phyloP scores from a whole-genome alignment of 2,113 vertebrate genomes.

The Cisticola juncidis region DNA sequence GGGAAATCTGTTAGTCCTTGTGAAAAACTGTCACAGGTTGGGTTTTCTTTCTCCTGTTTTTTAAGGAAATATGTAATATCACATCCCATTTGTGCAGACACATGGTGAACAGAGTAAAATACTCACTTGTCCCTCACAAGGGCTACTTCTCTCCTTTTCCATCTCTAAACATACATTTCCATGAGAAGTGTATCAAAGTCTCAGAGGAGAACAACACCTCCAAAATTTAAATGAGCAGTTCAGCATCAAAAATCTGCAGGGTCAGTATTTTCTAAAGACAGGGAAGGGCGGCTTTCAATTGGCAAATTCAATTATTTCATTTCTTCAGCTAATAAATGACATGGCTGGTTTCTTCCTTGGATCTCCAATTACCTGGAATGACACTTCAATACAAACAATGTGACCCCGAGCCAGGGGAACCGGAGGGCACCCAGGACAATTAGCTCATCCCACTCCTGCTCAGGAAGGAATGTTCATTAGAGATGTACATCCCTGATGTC shows the following conservation, averaged over 20 bases:
- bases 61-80: background rate
- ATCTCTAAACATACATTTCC: background rate
- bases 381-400: background rate
- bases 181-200: background rate
- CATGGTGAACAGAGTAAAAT: background rate
- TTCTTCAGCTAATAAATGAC: background rate
- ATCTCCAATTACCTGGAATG: background rate
- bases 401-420: background rate
- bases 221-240: background rate
- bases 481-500: background rate
- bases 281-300: background rate
- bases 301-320: slow-evolving; percentile 3
- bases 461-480: background rate
- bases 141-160: background rate
- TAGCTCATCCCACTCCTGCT: background rate
- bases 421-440: background rate
- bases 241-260: background rate
- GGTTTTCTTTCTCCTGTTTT: rapidly evolving
- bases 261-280: background rate
- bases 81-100: background rate
- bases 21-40: background rate
- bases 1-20: background rate
- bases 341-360: background rate
- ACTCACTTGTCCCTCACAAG: background rate
- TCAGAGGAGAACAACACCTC: background rate